Evolutionary conservation across 2,888 invertebrate species (phyloP).

Genomic region (Reticulitermes lucifugus): DNA sequence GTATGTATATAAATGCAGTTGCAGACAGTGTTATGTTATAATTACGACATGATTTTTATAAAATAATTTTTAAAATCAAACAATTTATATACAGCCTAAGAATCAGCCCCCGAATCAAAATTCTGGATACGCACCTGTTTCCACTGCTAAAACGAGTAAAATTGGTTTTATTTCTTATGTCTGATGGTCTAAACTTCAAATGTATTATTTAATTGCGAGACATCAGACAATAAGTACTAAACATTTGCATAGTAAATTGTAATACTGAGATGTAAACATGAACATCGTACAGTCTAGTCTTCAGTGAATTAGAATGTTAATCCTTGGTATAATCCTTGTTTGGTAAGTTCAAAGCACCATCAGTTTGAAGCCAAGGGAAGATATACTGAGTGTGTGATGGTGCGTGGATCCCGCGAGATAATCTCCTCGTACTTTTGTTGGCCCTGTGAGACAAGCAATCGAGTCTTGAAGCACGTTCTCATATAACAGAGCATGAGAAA

Average conservation of each 20-base stretch:
- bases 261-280: not conserved
- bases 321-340: not conserved
- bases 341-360: not conserved
- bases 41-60: too few relatives aligned
- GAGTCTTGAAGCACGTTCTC: slow-evolving; percentile 23
- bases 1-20: too few relatives aligned
- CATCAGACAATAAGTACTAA: not conserved
- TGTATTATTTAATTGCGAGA: too few relatives aligned
- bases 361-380: slow-evolving; percentile 10
- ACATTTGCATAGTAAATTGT: not conserved
- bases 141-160: too few relatives aligned
- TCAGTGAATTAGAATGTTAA: not conserved
- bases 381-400: not conserved
- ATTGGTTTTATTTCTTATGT: too few relatives aligned
- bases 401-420: slow-evolving; percentile 5
- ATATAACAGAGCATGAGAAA: not conserved
- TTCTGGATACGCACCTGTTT: too few relatives aligned
- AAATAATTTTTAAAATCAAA: too few relatives aligned
- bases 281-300: not conserved
- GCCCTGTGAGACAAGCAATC: slow-evolving; percentile 29
- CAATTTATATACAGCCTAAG: too few relatives aligned
- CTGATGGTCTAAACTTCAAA: too few relatives aligned
- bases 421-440: slow-evolving; percentile 23
- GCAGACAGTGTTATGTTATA: too few relatives aligned
- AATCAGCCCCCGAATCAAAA: too few relatives aligned